Evolutionary conservation across 2,888 invertebrate genomes (phyloP), one percentile per base, ranked within the genome.

Genomic region (Tenthredo amoena): DNA sequence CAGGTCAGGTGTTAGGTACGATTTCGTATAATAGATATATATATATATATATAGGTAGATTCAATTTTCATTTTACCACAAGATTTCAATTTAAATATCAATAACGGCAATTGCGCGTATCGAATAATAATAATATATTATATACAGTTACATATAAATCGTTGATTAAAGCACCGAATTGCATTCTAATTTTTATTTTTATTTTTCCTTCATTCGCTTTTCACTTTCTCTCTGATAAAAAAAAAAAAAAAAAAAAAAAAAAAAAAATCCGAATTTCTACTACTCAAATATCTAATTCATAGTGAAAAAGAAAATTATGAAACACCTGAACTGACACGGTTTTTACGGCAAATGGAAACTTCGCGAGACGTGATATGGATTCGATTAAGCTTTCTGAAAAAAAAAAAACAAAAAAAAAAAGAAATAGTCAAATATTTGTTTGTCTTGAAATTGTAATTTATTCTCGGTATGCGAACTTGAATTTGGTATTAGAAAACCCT

Each of bases 401-500:
- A 37, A 5, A 5, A 5, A 5, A 37, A 5, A 5, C 0, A 5
- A 37, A 37, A 37, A 5, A 37, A 37, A 37, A 10, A 55, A 26
- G 50, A 50, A 26, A 21, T 5, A 26, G 7, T 18, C 1, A 7
- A 21, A 58, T 18, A 0, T 58, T 5, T 10, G 18, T 58, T 18
- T 2, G 34, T 26, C 31, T 77, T 34, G 5, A 34, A 34, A 0
- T 68, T 15, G 1, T 50, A 34, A 77, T 77, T 47, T 50, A 77
- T 50, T 50, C 18, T 34, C 50, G 77, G 10, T 77, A 55, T 50
- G 55, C 77, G 21, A 77, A 77, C 55, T 77, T 55, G 77, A 34
- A 77, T 77, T 77, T 31, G 77, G 77, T 50, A 55, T 55, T 50
- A 77, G 21, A 83, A 83, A 91, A 90, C 88, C 90, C 91, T 88